phyloP scores from a whole-genome alignment of 1,140 invertebrate genomes.

The Dryas iulia region DNA sequence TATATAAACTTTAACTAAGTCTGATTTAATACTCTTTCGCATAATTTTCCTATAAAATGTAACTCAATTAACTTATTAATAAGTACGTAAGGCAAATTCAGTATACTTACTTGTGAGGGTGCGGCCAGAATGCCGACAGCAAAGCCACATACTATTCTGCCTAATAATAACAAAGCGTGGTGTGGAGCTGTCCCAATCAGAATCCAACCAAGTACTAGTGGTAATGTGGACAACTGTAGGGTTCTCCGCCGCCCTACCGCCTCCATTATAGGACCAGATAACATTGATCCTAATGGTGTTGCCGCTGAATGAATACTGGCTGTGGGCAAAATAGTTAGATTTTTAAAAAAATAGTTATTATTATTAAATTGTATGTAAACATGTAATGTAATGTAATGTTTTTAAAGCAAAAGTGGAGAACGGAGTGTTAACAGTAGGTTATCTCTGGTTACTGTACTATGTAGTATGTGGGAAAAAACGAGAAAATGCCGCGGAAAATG shows the following conservation, averaged over 20 bases:
- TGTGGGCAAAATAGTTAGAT: slow-evolving; percentile 54
- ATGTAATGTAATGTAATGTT: no score
- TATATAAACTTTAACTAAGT: no score
- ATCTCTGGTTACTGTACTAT: no score
- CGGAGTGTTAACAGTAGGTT: no score
- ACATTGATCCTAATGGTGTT: slow-evolving; percentile 83
- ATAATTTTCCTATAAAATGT: no score
- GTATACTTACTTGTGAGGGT: slow-evolving; percentile 44
- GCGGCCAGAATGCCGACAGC: slow-evolving; percentile 86
- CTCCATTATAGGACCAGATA: slow-evolving; percentile 84
- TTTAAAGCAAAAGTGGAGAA: no score
- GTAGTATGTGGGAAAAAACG: no score
- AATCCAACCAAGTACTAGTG: slow-evolving; percentile 83
- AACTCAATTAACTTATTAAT: not conserved
- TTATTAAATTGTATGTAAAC: no score
- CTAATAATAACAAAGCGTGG: slow-evolving; percentile 82
- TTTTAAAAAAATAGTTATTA: no score
- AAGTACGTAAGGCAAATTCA: not conserved
- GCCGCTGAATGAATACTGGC: slow-evolving; percentile 85
- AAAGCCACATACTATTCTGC: slow-evolving; percentile 85
- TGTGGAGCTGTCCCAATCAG: slow-evolving; percentile 82
- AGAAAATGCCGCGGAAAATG: no score
- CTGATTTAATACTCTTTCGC: no score
- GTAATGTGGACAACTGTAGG: slow-evolving; percentile 81
- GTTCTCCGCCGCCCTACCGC: slow-evolving; percentile 82